Conservation (phyloP, 2,797 vertebrate species). For the Peromyscus aztecus region DNA sequence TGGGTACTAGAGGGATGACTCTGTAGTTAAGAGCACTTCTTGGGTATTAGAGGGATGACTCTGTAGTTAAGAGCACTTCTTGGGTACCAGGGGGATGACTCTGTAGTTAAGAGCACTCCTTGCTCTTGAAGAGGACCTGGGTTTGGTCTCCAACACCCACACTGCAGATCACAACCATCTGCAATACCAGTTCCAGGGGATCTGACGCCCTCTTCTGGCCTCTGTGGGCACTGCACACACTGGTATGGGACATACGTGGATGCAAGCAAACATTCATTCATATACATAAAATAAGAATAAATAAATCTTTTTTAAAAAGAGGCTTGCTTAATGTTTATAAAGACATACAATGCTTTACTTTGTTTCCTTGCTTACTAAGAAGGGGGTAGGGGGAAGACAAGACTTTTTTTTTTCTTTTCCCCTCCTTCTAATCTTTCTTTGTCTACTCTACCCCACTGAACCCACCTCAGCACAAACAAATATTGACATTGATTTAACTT, state of each 20-base stretch:
- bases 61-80: neutral
- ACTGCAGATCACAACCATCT: neutral
- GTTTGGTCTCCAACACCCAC: too few species aligned
- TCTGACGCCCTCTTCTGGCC: neutral
- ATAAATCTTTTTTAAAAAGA: neutral
- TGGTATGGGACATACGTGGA: neutral
- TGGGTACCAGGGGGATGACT: too few species aligned
- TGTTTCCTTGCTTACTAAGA: neutral
- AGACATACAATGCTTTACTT: neutral
- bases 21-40: neutral
- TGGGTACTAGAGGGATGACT: neutral
- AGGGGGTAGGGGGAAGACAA: neutral
- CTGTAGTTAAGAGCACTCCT: neutral
- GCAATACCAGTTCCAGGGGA: neutral
- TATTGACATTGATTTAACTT: conserved; percentile 54
- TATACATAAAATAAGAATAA: neutral
- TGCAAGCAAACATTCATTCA: neutral
- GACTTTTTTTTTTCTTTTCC: neutral
- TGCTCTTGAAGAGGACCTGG: neutral
- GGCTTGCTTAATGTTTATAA: neutral
- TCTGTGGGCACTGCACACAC: neutral
- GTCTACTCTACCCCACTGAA: rapidly evolving
- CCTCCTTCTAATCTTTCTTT: neutral
- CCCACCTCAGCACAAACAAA: neutral
- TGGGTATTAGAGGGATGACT: neutral